Base-by-base conservation (phyloP, 2,797 vertebrate genomes). In the Oryzias dopingdopingensis region DNA sequence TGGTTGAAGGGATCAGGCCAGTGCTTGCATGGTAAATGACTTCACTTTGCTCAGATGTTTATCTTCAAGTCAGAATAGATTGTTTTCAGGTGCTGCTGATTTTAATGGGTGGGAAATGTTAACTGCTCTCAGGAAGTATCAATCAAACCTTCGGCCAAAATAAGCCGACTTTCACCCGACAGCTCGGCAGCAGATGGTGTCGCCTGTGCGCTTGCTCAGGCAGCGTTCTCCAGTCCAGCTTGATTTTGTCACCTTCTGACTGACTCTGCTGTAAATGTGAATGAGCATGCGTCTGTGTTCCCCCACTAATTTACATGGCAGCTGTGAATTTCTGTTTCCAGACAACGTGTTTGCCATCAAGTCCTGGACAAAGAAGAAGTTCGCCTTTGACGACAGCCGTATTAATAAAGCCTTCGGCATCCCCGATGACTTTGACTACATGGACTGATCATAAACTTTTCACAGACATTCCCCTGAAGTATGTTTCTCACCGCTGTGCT, bases 301-400 rank as follows among this genome's bases (percentile, higher is more conserved):
- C 14, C 14, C 37, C 26, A n/a, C 49, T 1, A 18, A 2, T 4
- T 32, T 4, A 22, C 48, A 53, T 42, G 23, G 49, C 49, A 18
- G 8, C 37, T 47, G 32, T 55, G 32, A 0, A 18, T 67, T 68
- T 63, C 14, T 71, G 5, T 70, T 79, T 79, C 51, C 68, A 99
- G 97, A 99, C 88, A 99, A 99, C 62, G 89, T 99, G 80, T 99
- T 98, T 77, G 89, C 96, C 54, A 92, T 98, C 80, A 99, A 96
- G 88, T 97, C 95, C n/a, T 99, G 97, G 97, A 96, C 96, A 60
- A 98, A 97, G 86, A 95, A 92, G 86, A 99, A 96, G 85, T 99
- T 98, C 84, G 85, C 94, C 66, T 94, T 98, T 55, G 95, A 99
- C 81, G 94, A 96, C 75, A 90, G 85, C 75, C 92, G 89, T 77